Percentiles rank a stretch among this genome's conserved stretches.
These are phyloP conservation scores for Acrocephalus arundinaceus DNA, from an alignment of 2,113 vertebrate species.

Conservation along the genomic window DNA sequence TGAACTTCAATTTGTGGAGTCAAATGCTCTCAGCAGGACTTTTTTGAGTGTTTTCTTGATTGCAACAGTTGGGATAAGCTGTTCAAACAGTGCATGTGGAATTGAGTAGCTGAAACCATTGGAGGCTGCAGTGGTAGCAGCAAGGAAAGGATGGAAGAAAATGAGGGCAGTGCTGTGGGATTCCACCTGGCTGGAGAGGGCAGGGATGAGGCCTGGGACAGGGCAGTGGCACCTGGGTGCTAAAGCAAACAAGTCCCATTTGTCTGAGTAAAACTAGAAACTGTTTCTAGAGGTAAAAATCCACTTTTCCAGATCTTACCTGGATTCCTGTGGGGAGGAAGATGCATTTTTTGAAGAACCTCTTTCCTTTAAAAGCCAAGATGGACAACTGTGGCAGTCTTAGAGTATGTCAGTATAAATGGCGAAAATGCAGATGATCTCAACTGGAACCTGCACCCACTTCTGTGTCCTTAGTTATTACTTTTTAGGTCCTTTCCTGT, in stretches of 20 bases:
- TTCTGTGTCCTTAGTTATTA: neutral
- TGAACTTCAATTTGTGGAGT: neutral
- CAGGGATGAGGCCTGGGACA: accelerated
- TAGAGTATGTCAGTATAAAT: neutral
- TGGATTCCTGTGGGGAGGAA: neutral
- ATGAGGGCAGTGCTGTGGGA: neutral
- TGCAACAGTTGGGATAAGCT: neutral
- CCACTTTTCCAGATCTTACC: neutral
- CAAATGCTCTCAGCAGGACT: accelerated
- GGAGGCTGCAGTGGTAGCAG: neutral
- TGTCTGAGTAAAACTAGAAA: neutral
- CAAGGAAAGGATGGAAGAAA: neutral
- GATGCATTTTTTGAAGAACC: neutral
- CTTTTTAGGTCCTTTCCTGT: neutral
- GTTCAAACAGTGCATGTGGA: neutral
- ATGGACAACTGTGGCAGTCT: neutral
- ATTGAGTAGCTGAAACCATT: neutral
- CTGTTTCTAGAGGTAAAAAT: neutral
- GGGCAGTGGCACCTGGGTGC: neutral
- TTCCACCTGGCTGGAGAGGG: neutral
- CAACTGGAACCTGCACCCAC: neutral
- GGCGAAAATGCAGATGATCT: neutral
- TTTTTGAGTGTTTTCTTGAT: neutral
- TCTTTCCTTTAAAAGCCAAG: neutral
- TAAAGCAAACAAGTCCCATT: neutral